phyloP scores from a whole-genome alignment of 2,113 vertebrate genomes.

The Microtus montanus region DNA sequence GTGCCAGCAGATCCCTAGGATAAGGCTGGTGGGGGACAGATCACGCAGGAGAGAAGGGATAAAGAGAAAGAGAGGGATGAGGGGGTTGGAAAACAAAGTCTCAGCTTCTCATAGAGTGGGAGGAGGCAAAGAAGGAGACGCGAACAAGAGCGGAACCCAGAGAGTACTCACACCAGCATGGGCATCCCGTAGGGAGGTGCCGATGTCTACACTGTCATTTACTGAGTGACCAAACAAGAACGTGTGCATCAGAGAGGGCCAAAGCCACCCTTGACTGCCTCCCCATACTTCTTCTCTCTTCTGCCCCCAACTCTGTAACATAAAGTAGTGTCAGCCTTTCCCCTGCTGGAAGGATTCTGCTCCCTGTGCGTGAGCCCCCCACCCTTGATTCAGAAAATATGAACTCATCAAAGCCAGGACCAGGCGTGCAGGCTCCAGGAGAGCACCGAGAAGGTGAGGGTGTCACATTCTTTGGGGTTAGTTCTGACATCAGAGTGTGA shows the following conservation, averaged over 20 bases:
- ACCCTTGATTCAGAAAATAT: background rate
- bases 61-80: background rate
- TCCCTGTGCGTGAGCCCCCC: background rate
- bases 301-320: background rate
- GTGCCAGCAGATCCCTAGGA: background rate
- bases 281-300: background rate
- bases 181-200: background rate
- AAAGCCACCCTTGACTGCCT: too few relatives aligned
- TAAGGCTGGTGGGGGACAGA: background rate
- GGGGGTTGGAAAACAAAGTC: background rate
- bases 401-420: background rate
- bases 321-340: background rate
- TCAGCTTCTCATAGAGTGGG: background rate
- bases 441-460: background rate
- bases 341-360: background rate
- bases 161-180: background rate
- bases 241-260: background rate
- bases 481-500: too few relatives aligned
- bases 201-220: background rate
- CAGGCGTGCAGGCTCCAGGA: background rate
- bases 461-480: background rate
- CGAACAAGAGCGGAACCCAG: background rate
- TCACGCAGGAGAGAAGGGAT: background rate
- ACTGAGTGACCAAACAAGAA: background rate
- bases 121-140: background rate